Conservation (phyloP, 2,888 invertebrate species). For the Cantharis lateralis region DNA sequence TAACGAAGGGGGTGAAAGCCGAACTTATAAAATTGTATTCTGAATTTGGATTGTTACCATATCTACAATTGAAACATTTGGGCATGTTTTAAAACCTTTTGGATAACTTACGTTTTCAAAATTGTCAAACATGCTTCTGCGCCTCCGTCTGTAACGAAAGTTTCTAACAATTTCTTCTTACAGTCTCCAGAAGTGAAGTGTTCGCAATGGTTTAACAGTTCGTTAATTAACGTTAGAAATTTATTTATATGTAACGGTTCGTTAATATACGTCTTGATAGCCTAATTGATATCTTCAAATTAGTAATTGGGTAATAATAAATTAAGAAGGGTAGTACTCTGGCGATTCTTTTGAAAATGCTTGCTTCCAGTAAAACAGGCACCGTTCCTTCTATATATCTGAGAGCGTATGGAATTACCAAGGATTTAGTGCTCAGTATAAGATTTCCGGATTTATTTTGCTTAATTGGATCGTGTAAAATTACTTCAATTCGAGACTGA, state of each 20-base stretch:
- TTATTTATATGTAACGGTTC: slow-evolving; percentile 29
- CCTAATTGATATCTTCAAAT: slow-evolving; percentile 23
- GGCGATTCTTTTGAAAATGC: slow-evolving; percentile 44
- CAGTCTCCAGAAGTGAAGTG: slow-evolving; percentile 31
- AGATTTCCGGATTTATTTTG: slow-evolving; percentile 37
- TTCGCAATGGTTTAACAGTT: slow-evolving; percentile 30
- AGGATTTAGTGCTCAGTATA: slow-evolving; percentile 42
- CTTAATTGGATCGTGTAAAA: slow-evolving; percentile 35
- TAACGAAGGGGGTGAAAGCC: not conserved
- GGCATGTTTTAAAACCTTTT: not conserved
- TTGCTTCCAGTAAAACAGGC: slow-evolving; percentile 37
- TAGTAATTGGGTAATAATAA: not conserved
- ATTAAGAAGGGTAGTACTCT: slow-evolving; percentile 34
- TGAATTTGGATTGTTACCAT: not conserved
- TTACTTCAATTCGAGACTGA: slow-evolving; percentile 46
- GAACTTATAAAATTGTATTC: not conserved
- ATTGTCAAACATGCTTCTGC: slow-evolving; percentile 36
- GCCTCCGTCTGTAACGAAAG: slow-evolving; percentile 34
- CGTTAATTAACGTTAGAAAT: slow-evolving; percentile 28
- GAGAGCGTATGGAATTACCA: slow-evolving; percentile 48
- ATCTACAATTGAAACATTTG: not conserved
- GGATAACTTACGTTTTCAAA: slow-evolving; percentile 35
- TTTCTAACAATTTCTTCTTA: slow-evolving; percentile 19
- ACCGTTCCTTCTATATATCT: slow-evolving; percentile 39
- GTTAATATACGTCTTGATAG: slow-evolving; percentile 36